These are phyloP conservation scores for Hemiprocne comata DNA, from an alignment of 2,113 vertebrate species.

Conservation along the genomic window DNA sequence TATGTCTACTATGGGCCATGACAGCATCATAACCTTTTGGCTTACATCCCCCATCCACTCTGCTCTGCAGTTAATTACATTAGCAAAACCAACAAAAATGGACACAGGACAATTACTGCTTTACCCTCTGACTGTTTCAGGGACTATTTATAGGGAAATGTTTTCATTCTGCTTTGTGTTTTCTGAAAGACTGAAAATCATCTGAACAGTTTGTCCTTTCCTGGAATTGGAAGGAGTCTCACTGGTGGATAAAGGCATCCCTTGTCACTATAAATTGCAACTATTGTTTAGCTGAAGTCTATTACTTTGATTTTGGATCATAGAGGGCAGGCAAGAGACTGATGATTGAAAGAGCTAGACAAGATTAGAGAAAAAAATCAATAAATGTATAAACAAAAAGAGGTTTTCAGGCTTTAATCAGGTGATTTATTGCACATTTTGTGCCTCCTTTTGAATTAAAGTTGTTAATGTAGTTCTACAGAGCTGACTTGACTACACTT, in stretches of 20 bases:
- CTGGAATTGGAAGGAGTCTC: neutral
- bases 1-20: neutral
- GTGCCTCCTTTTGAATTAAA: slow-evolving; percentile 34
- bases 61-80: neutral
- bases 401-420: slow-evolving; percentile 34
- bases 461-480: neutral
- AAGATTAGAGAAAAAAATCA: slow-evolving; percentile 64
- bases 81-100: neutral
- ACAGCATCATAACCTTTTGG: neutral
- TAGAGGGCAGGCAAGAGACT: slow-evolving; percentile 35
- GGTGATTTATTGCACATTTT: slow-evolving; percentile 34
- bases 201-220: neutral
- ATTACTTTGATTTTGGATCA: slow-evolving; percentile 58
- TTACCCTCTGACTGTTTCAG: neutral
- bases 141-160: neutral
- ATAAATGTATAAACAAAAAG: slow-evolving; percentile 65
- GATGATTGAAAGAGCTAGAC: slow-evolving; percentile 45
- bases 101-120: neutral
- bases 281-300: slow-evolving; percentile 63
- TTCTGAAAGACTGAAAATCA: neutral
- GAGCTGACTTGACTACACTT: neutral
- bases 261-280: slow-evolving; percentile 8
- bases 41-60: neutral
- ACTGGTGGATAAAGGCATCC: slow-evolving; percentile 18
- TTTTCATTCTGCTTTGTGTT: neutral